phyloP scores from a whole-genome alignment of 2,113 vertebrate genomes.

The Pelusios castaneus region DNA sequence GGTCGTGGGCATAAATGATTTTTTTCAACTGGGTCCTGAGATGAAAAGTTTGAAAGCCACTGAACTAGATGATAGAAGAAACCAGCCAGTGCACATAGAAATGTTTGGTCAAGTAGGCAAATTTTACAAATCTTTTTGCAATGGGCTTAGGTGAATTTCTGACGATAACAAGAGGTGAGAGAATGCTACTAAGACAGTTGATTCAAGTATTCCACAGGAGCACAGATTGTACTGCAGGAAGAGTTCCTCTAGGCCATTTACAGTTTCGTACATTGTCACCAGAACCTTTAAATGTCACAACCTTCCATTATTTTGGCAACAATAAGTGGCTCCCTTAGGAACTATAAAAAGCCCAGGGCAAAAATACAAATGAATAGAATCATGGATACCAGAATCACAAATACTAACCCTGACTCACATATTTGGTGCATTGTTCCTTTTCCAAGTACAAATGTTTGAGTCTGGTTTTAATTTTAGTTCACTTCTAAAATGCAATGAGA shows the following conservation, averaged over 20 bases:
- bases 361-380: background rate
- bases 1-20: too few species aligned
- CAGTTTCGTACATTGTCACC: background rate
- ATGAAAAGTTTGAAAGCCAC: too few species aligned
- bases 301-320: background rate
- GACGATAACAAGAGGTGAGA: background rate
- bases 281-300: background rate
- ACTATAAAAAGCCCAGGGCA: background rate
- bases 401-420: background rate
- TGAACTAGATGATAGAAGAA: background rate
- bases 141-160: background rate
- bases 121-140: background rate
- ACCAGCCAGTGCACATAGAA: fast-evolving
- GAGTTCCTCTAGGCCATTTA: background rate
- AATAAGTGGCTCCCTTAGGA: background rate
- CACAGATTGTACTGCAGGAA: background rate
- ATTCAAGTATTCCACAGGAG: background rate
- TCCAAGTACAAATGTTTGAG: background rate
- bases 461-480: conserved; percentile 49
- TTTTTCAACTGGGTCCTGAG: too few species aligned
- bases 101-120: background rate
- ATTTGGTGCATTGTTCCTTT: background rate
- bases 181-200: fast-evolving
- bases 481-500: conserved; percentile 62
- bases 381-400: background rate